Evolutionary conservation across 2,113 vertebrate genomes (phyloP).

Genomic region (Ophthalmolycus amberensis): DNA sequence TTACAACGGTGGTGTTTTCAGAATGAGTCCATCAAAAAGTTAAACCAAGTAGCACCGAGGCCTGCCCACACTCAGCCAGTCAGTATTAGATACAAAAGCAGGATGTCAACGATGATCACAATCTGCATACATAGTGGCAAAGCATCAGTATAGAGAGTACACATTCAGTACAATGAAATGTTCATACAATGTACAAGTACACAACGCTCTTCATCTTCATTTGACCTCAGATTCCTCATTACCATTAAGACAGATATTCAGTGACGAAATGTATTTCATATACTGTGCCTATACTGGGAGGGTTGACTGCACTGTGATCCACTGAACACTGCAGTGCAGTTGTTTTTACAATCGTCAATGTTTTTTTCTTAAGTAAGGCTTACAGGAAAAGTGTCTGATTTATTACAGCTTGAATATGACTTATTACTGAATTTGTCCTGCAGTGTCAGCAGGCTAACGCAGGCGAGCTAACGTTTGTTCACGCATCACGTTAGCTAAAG

Average conservation of each 20-base stretch:
- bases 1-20: no score
- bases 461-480: no score
- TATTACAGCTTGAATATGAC: no score
- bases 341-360: no score
- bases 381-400: no score
- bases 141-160: neutral
- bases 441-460: no score
- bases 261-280: no score
- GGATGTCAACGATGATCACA: constrained; percentile 1
- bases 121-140: neutral
- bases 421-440: no score
- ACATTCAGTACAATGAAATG: neutral
- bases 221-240: neutral
- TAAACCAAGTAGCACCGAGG: neutral
- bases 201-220: neutral
- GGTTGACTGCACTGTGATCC: no score
- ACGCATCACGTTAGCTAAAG: no score
- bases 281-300: neutral
- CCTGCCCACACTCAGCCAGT: constrained; percentile 1
- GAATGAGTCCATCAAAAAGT: neutral
- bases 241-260: neutral
- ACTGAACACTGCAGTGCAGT: no score
- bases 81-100: constrained; percentile 3
- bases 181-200: constrained; percentile 10
- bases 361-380: no score